Conservation (phyloP, 2,797 vertebrate genomes). For the Petrocephalus schoutedeni region DNA sequence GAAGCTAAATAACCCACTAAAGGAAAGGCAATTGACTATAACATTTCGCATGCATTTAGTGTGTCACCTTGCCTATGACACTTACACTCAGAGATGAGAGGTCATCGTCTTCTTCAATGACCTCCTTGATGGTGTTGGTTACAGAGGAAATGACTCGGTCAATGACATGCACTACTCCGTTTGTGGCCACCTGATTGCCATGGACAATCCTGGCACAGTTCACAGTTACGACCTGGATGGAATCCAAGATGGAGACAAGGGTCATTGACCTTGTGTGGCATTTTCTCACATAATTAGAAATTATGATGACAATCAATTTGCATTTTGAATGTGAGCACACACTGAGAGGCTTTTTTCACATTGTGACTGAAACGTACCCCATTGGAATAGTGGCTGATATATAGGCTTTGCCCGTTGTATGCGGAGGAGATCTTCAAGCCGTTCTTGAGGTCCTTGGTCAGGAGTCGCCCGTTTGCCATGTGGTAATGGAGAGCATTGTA, state of each 20-base stretch:
- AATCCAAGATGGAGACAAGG: background rate
- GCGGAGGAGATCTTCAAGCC: slow-evolving; percentile 75
- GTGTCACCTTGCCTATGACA: slow-evolving; percentile 1
- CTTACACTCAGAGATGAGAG: slow-evolving; percentile 77
- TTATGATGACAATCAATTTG: background rate
- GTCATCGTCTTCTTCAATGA: slow-evolving; percentile 69
- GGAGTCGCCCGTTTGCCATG: slow-evolving; percentile 79
- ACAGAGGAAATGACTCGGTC: slow-evolving; percentile 79
- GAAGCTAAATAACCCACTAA: background rate
- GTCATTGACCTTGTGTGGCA: background rate
- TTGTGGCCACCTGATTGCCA: slow-evolving; percentile 90
- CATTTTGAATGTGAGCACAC: background rate
- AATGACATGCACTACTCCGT: slow-evolving; percentile 88
- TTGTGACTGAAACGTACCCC: slow-evolving; percentile 67
- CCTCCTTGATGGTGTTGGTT: slow-evolving; percentile 72
- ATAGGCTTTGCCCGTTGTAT: slow-evolving; percentile 74
- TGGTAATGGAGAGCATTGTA: slow-evolving; percentile 82
- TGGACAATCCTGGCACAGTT: slow-evolving; percentile 90
- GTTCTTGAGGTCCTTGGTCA: slow-evolving; percentile 91
- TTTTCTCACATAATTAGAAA: background rate
- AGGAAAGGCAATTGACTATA: background rate
- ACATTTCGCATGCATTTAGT: background rate
- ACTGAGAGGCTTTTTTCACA: background rate
- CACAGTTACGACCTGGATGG: slow-evolving; percentile 83
- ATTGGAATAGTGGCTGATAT: slow-evolving; percentile 90